Conservation (phyloP, 1,140 invertebrate species). For the Dermatophagoides farinae region DNA sequence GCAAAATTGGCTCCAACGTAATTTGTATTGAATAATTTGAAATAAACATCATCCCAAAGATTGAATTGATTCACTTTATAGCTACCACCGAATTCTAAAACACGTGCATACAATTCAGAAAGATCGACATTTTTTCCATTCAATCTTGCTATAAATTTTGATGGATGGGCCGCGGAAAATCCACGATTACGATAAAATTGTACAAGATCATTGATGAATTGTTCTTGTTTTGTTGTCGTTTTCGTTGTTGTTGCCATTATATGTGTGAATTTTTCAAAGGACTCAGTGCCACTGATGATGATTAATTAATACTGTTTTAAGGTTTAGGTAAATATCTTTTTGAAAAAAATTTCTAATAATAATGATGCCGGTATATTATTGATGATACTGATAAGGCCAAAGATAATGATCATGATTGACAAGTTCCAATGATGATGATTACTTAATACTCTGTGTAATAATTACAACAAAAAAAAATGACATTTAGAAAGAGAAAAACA, state of each 20-base stretch:
- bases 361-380: no score
- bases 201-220: slow-evolving; percentile 7
- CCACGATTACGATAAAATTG: slow-evolving; percentile 12
- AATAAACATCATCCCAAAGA: slow-evolving; percentile 14
- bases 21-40: slow-evolving; percentile 7
- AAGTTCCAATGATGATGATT: no score
- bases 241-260: not conserved
- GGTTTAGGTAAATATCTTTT: no score
- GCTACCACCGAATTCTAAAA: slow-evolving; percentile 14
- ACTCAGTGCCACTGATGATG: not conserved
- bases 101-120: slow-evolving; percentile 7
- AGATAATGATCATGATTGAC: no score
- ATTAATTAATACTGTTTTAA: no score
- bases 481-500: no score
- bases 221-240: not conserved
- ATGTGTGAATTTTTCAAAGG: not conserved
- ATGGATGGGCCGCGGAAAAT: not conserved
- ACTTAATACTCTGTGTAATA: no score
- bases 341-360: no score
- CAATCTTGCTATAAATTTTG: slow-evolving; percentile 10
- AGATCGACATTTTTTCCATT: slow-evolving; percentile 14
- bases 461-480: no score
- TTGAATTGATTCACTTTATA: slow-evolving; percentile 13
- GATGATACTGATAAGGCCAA: no score
- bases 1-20: slow-evolving; percentile 9